Evolutionary conservation across 2,888 invertebrate species (phyloP).

Genomic region (Ashinkailepas kermadecensis): DNA sequence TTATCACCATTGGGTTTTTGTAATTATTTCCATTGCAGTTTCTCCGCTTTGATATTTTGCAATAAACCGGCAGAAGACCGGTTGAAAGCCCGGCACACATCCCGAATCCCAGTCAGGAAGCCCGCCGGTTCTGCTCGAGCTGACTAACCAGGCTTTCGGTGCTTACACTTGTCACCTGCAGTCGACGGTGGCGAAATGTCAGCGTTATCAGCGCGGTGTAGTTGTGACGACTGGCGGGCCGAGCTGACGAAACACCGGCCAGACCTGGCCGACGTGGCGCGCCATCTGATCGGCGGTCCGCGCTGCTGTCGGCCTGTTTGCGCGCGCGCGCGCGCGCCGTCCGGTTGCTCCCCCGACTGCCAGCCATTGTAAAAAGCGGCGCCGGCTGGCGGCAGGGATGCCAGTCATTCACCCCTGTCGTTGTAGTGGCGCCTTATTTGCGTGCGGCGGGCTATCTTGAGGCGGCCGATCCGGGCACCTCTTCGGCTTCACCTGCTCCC

Average conservation of each 20-base stretch:
- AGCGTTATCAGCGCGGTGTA: too few relatives aligned
- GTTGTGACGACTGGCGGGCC: too few relatives aligned
- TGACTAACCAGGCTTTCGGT: too few relatives aligned
- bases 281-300: background rate
- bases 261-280: background rate
- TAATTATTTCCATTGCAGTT: too few relatives aligned
- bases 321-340: background rate
- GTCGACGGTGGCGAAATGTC: background rate
- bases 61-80: too few relatives aligned
- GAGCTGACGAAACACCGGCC: too few relatives aligned
- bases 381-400: background rate
- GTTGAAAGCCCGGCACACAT: too few relatives aligned
- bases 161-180: background rate
- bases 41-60: too few relatives aligned
- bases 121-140: too few relatives aligned
- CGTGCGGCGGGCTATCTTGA: slow-evolving; percentile 18
- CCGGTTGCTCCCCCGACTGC: background rate
- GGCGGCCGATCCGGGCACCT: background rate
- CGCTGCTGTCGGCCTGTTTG: background rate
- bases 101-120: too few relatives aligned
- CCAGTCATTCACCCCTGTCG: slow-evolving; percentile 7
- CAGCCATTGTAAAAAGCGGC: background rate
- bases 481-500: background rate
- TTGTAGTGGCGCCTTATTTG: slow-evolving; percentile 19
- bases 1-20: too few relatives aligned